Conservation (phyloP, 2,797 vertebrate species). For the Monodelphis domestica region DNA sequence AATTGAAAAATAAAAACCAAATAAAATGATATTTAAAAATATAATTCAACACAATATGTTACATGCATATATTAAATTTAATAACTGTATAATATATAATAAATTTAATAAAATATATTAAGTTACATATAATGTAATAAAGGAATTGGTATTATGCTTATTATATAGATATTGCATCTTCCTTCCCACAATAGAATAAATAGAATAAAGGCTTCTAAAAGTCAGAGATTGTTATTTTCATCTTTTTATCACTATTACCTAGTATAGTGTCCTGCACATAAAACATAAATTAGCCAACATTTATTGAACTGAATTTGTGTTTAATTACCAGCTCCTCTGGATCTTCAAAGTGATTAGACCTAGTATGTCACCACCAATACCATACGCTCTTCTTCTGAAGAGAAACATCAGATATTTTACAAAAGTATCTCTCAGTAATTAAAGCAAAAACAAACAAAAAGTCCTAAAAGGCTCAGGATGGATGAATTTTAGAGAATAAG, state of each 20-base stretch:
- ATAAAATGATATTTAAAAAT: no score
- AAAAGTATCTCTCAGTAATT: neutral
- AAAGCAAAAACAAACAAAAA: neutral
- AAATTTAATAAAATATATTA: no score
- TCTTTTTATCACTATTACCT: neutral
- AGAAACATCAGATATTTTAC: neutral
- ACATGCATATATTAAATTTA: no score
- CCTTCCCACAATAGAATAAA: no score
- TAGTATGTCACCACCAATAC: neutral
- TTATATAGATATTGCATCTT: neutral
- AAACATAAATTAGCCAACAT: neutral
- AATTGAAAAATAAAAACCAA: no score
- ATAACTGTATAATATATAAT: no score
- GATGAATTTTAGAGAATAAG: neutral
- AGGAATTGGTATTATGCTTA: neutral
- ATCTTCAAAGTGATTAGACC: neutral
- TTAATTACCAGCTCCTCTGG: neutral
- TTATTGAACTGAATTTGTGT: neutral
- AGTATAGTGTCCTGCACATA: neutral
- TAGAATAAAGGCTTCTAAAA: neutral
- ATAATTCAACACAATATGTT: no score
- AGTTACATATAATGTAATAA: no score
- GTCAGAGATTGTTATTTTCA: neutral
- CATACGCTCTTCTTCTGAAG: neutral
- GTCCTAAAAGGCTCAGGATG: neutral